Evolutionary conservation across 2,797 vertebrate species (phyloP), one percentile per base, ranked within the genome.

Genomic region (Sebastes goodei): DNA sequence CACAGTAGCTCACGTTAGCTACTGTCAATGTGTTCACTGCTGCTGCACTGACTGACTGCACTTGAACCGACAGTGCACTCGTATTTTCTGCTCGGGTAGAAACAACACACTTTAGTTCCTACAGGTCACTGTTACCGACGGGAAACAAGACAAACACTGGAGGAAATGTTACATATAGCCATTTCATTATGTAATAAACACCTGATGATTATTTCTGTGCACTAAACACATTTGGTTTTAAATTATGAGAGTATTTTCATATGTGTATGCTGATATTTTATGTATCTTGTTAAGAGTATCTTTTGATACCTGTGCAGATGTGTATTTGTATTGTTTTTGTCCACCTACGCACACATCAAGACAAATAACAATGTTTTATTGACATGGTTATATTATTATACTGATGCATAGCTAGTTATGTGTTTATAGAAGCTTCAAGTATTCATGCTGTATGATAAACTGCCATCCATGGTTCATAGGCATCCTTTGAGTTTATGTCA

Each of bases 51-150:
- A 30, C 81, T 79, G 74, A 38, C 35, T 5, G 35, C 35, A 38
- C 46, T 80, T 27, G 11, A 60, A 91, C 88, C 79, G 75, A 12
- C 1, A 3, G 27, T 65, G 66, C 53, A n/a, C 15, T 11, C 0
- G 2, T 35, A 1, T 57, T 17, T 77, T 64, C 4, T 10, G 68
- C 49, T 75, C 95, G 92, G 64, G 71, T 14, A n/a, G 94, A 86
- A 83, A 82, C 86, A 38, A 59, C 0, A 2, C 1, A 21, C 6
- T 33, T 66, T 10, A 1, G 93, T 95, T 95, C 94, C 94, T 81
- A 85, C 21, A 2, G 2, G 10, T 38, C 35, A 38, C 35, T 14
- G 17, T 4, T 8, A 2, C 14, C 27, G n/a, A 35, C 0, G 12
- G 29, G 7, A 27, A 59, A 68, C 46, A 27, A 21, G 10, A 5